Conservation (phyloP, 2,888 invertebrate species). For the Caenorhabditis sp. region DNA sequence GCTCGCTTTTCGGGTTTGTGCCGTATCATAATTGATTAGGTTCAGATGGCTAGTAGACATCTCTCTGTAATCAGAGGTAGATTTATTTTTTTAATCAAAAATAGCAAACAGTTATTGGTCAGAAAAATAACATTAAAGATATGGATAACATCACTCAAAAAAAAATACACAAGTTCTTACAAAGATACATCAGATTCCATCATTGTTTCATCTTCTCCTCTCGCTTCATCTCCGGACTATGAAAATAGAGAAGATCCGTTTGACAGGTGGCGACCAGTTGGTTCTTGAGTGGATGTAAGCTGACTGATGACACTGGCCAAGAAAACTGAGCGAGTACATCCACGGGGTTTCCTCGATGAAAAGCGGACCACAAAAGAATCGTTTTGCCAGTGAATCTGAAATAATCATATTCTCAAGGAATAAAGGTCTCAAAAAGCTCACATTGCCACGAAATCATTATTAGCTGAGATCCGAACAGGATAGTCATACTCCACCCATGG, state of each 20-base stretch:
- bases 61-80: no score
- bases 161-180: no score
- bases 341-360: constrained; percentile 20
- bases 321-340: background rate
- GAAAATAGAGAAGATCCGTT: background rate
- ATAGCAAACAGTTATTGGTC: no score
- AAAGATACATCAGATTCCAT: no score
- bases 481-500: background rate
- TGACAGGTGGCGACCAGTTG: constrained; percentile 12
- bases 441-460: constrained; percentile 35
- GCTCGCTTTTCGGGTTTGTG: no score
- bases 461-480: constrained; percentile 2
- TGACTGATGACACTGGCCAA: constrained; percentile 8
- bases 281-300: constrained; percentile 17
- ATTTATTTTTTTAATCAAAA: no score
- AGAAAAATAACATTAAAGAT: no score
- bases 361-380: constrained; percentile 9
- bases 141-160: no score
- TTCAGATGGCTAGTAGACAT: no score
- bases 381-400: constrained; percentile 21
- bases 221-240: background rate
- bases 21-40: no score
- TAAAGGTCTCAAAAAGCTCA: background rate
- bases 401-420: no score
- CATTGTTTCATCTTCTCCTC: background rate